Percentiles rank a stretch among this genome's conserved stretches.
Evolutionary conservation across 2,113 vertebrate genomes (phyloP).

Genomic region (Erpornis zantholeuca): DNA sequence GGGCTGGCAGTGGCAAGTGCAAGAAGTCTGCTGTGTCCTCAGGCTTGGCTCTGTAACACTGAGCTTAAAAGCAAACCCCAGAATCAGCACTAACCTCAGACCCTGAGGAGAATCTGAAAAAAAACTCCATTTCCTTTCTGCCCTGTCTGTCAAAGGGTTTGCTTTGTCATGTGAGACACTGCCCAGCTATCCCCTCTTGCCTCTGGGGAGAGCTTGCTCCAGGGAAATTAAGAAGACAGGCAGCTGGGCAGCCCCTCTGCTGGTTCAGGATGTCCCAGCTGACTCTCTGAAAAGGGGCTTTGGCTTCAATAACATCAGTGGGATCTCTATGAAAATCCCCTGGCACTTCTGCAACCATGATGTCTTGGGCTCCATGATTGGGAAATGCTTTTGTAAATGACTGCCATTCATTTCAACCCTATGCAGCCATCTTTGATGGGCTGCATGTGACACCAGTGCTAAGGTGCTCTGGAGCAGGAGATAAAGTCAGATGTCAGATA

Average conservation of each 20-base stretch:
- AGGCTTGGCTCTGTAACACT: background rate
- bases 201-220: background rate
- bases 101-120: background rate
- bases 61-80: background rate
- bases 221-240: background rate
- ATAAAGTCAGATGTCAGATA: background rate
- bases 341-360: accelerated
- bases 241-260: background rate
- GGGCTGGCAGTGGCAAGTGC: background rate
- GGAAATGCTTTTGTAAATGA: background rate
- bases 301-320: background rate
- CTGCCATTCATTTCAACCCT: background rate
- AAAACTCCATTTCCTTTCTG: background rate
- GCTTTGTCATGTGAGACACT: background rate
- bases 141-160: background rate
- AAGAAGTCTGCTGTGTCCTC: background rate
- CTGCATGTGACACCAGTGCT: background rate
- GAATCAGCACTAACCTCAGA: background rate
- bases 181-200: background rate
- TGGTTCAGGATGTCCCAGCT: background rate
- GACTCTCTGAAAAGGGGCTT: background rate
- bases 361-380: background rate
- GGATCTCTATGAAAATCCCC: background rate
- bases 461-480: background rate
- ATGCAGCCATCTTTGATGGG: background rate